A percentile compares a stretch with the other conserved stretches of the same genome.
These are phyloP conservation scores for Masnerella sp. DNA, from an alignment of 2,888 invertebrate species.

Conservation along the genomic window DNA sequence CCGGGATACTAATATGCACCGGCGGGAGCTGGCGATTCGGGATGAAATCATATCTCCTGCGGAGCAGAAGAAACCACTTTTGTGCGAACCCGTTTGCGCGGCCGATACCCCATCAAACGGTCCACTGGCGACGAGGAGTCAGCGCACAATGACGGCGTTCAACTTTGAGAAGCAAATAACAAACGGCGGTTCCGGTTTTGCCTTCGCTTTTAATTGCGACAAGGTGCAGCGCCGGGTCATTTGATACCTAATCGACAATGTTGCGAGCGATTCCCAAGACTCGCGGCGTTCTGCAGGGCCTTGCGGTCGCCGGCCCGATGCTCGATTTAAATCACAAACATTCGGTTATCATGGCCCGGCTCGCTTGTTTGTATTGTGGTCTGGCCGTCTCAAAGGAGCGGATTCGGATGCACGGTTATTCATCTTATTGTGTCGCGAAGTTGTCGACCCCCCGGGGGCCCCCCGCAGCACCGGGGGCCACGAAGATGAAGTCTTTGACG, in stretches of 20 bases:
- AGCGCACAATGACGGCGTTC: slow-evolving; percentile 29
- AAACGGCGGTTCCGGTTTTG: slow-evolving; percentile 41
- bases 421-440: slow-evolving; percentile 34
- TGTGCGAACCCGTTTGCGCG: slow-evolving; percentile 30
- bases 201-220: slow-evolving; percentile 32
- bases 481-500: slow-evolving; percentile 37
- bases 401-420: slow-evolving; percentile 29
- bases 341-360: slow-evolving; percentile 41
- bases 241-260: slow-evolving; percentile 28
- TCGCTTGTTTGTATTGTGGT: slow-evolving; percentile 43
- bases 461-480: not conserved
- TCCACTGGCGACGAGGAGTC: slow-evolving; percentile 30
- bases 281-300: not conserved
- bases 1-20: slow-evolving; percentile 53
- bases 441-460: slow-evolving; percentile 26
- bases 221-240: slow-evolving; percentile 7
- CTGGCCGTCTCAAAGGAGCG: slow-evolving; percentile 17
- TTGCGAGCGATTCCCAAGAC: slow-evolving; percentile 17
- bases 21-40: slow-evolving; percentile 40
- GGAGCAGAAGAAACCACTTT: slow-evolving; percentile 46
- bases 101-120: slow-evolving; percentile 32
- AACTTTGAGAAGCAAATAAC: slow-evolving; percentile 34
- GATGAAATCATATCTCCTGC: slow-evolving; percentile 52
- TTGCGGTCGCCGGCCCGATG: slow-evolving; percentile 37
- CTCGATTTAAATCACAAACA: slow-evolving; percentile 39